A percentile compares a stretch with the other conserved stretches of the same genome.
Evolutionary conservation across 2,113 vertebrate species (phyloP).

Genomic region (Numida meleagris): DNA sequence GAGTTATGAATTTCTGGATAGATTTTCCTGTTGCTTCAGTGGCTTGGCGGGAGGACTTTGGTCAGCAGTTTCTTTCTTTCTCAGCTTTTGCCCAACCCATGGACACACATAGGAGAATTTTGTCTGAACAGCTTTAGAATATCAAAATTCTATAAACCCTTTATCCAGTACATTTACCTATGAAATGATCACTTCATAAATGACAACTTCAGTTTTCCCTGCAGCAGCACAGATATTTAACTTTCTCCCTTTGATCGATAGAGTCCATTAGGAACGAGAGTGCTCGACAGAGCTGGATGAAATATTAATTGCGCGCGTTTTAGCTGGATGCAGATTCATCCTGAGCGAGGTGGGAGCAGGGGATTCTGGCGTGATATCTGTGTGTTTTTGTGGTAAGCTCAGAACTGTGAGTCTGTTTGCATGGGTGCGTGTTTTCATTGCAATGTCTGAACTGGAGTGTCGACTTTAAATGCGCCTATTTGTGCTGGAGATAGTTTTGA

Average conservation of each 20-base stretch:
- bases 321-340: slow-evolving; percentile 63
- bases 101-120: background rate
- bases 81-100: background rate
- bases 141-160: background rate
- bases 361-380: background rate
- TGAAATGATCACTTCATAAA: slow-evolving; percentile 29
- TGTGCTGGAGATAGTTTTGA: background rate
- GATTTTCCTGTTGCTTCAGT: background rate
- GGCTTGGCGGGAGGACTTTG: background rate
- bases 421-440: background rate
- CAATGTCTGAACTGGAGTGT: background rate
- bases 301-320: slow-evolving; percentile 75
- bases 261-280: slow-evolving; percentile 69
- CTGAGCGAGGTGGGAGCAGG: background rate
- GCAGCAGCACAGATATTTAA: slow-evolving; percentile 54
- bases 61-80: background rate
- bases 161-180: background rate
- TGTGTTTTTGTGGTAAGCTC: background rate
- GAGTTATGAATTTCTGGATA: background rate
- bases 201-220: slow-evolving; percentile 54
- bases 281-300: slow-evolving; percentile 55
- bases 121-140: background rate
- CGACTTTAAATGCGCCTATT: background rate
- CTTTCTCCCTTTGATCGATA: slow-evolving; percentile 72
- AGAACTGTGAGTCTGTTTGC: background rate